Conservation (phyloP, 2,888 invertebrate species). For the Alsophila aescularia region DNA sequence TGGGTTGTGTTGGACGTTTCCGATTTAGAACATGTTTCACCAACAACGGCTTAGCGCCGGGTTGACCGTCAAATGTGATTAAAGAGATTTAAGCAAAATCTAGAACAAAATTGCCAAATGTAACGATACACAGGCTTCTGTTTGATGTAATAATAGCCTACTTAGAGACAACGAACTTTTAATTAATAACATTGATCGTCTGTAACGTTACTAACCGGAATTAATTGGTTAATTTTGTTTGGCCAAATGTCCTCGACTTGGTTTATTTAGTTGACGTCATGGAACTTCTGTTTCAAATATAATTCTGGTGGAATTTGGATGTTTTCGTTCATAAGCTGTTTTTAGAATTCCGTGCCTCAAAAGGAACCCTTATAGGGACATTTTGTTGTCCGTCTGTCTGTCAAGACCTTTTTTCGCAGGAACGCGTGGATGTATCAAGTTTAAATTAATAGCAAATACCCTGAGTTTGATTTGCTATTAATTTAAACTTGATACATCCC, state of each 20-base stretch:
- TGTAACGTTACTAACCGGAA: neutral
- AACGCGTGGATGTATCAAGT: too few relatives aligned
- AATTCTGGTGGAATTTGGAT: too few relatives aligned
- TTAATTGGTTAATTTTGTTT: too few relatives aligned
- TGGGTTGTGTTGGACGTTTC: slow-evolving; percentile 71
- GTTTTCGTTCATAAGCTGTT: too few relatives aligned
- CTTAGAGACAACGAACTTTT: neutral
- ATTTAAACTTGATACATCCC: too few relatives aligned
- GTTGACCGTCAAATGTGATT: slow-evolving; percentile 1
- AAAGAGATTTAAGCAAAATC: neutral
- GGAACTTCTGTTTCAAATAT: neutral
- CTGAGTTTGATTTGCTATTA: too few relatives aligned
- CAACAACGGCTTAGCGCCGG: neutral
- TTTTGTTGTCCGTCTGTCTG: too few relatives aligned
- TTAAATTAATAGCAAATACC: too few relatives aligned
- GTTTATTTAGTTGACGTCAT: neutral
- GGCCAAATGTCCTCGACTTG: neutral
- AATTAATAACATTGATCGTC: too few relatives aligned
- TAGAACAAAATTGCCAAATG: neutral
- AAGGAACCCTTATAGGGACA: too few relatives aligned
- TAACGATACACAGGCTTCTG: neutral
- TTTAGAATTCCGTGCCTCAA: too few relatives aligned
- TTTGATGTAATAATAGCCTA: neutral
- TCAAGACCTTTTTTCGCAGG: too few relatives aligned
- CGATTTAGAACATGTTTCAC: slow-evolving; percentile 46